Evolutionary conservation across 2,797 vertebrate species (phyloP), one percentile per base, ranked within the genome.

Genomic region (Podarcis siculus): DNA sequence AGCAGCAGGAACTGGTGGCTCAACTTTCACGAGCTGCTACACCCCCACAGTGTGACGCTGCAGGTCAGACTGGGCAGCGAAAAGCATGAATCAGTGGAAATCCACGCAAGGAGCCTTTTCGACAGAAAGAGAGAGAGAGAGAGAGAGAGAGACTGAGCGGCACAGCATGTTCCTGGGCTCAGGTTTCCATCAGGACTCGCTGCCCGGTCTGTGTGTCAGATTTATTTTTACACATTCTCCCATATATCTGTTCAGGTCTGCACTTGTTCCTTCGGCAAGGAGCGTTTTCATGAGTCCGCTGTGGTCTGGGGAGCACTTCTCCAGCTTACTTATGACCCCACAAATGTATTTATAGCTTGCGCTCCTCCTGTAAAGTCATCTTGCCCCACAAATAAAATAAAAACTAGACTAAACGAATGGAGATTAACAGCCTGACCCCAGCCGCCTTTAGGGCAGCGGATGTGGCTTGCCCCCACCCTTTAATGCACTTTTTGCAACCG

Each of bases 171-270:
- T 39, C 81, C 30, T 8, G 25, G 27, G n/a, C 79, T 55, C 77
- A 3, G 3, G 32, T 91, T 77, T 55, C 69, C 25, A 6, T 75
- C 86, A 85, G 8, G 67, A 25, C 86, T 87, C 55, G 85, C 39
- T 49, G 4, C 8, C 21, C n/a, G 25, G 27, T 35, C 49, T 55
- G 0, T 79, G 76, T 80, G 87, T 79, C 58, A 10, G 58, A 64
- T 90, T 73, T 89, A 85, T 86, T 91, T 89, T 87, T 79, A 42
- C 55, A 83, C 79, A 1, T 58, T 86, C 27, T 77, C 72, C 79
- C 80, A 77, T 49, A 82, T 86, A 78, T 64, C 15, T 19, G 76
- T 8, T 2, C 79, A 30, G 82, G 91, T 45, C 87, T 66, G 81
- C 88, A 7, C 84, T 86, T 66, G 80, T n/a, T 78, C 30, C 76